Evolutionary conservation across 2,797 vertebrate genomes (phyloP), one percentile per base, ranked within the genome.

Genomic region (Cheirogaleus major): DNA sequence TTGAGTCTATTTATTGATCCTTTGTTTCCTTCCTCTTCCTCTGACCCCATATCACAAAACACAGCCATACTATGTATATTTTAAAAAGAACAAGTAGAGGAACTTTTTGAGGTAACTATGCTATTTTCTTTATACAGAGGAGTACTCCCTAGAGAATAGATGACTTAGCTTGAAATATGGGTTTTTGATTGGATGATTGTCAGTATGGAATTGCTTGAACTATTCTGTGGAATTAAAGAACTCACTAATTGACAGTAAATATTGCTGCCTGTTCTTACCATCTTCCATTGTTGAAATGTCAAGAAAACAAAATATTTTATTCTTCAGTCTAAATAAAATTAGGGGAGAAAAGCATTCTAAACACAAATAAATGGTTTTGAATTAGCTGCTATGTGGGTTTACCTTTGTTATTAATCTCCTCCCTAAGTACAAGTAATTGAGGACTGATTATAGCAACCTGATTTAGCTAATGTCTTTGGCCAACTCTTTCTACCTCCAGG

Each of bases 71-170:
- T 43, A 2, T 82, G 25, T 67, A 45, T 85, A 69, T 91, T 95
- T 96, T 89, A 57, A 35, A 90, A 87, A 90, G 43, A 89, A 91
- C 75, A 79, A 89, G 17, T n/a, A 80, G 17, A 97, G n/a, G 5
- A 91, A 65, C 50, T 63, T 84, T 84, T 83, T 95, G 75, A 92
- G 41, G 23, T 81, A 92, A 76, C 50, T 63, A 4, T 70, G 61
- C 57, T 95, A 0, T 78, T 89, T 89, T 69, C 52, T 45, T 76
- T 91, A 41, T 61, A 30, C 59, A 95, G 70, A 75, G 81, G 45
- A 92, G 2, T 87, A 72, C 57, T 82, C 14, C 22, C 45, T 89
- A 50, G 45, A 75, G 63, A 84, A 69, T 78, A 45, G 57, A 38
- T 89, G 57, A 82, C 48, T 92, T 91, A 59, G 41, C 72, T 93